Base-by-base conservation (phyloP, 2,888 invertebrate genomes). In the Apodemia zela region DNA sequence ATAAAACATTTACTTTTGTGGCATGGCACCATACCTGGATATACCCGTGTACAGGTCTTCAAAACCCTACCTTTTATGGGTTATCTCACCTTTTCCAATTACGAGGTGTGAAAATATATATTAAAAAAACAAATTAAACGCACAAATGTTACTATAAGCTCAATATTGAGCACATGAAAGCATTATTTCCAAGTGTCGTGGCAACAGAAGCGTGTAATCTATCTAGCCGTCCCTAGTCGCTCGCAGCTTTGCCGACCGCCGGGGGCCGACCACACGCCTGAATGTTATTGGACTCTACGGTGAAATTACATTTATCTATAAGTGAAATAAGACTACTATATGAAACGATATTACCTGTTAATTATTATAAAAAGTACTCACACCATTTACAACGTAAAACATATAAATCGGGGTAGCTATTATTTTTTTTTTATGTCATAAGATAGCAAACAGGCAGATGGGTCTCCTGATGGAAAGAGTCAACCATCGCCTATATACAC, bases 141-240 rank as follows among this genome's bases (percentile, higher is more conserved):
- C 61, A 68, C 66, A 54, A 54, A 54, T 38, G 62, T 58, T 54
- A 62, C 29, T 57, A 62, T 57, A 63, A 33, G 59, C 21, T 33
- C 29, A 63, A 57, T 42, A 62, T 54, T 60, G 59, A 60, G 45
- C 62, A 61, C 65, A 35, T 59, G 63, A 62, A 49, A 63, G 60
- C 68, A 73, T 75, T 74, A 73, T 75, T 78, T 72, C 72, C 71
- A 74, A 71, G 71, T 74, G 71, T 75, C 75, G 70, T 70, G 74
- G 75, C 73, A 78, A 74, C 72, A 73, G 76, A 73, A 75, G 72
- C 73, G 69, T 69, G 74, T 74, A 76, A 83, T 82, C 75, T 75
- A 78, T 60, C 47, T 51, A 21, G 51, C 18, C 18, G 51, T 54
- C 54, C 54, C 54, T 54, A 54, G 54, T 54, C 54, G 54, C 18